Base-by-base conservation (phyloP, 2,797 vertebrate genomes). In the Microctenopoma steveboyesi region DNA sequence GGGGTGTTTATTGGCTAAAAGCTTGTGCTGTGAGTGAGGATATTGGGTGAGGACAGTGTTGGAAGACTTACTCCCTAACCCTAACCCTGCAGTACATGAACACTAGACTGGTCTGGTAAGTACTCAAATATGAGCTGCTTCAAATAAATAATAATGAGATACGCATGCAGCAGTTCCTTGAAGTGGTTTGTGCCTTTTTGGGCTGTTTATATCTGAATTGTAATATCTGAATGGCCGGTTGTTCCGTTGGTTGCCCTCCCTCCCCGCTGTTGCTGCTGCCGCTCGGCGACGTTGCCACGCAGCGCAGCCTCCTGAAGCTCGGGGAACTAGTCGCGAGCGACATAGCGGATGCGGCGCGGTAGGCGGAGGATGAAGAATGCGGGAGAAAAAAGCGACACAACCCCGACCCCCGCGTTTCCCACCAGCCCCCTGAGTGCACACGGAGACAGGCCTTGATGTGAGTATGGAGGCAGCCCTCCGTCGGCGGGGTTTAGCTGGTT, bases 341-440 rank as follows among this genome's bases (percentile, higher is more conserved):
- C 65, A 59, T 49, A 67, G 65, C 63, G 35, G 66, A 28, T 27
- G 15, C 16, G 1, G 42, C 9, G 57, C 61, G 33, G 64, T 0
- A 35, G 82, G 66, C 64, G 69, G 70, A 81, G 63, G 71, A 79
- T 74, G 66, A 64, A 64, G 74, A 78, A 62, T 49, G 46, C 58
- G 46, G 59, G 66, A 74, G 64, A 5, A 73, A 39, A 64, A 79
- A 51, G 37, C 43, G 43, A 48, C 40, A 0, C 16, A 39, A 6
- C 56, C 1, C 11, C 53, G 4, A 18, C 45, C 18, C 1, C 7
- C 22, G 27, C 6, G 40, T 43, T 59, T 49, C 39, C 33, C 13
- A 12, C 5, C 40, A 11, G 28, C 46, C 18, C 25, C n/a, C 4
- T 7, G 48, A 37, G 14, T 7, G 28, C 13, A 2, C 3, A 50